Conservation (phyloP, 2,888 invertebrate genomes). For the Oligia latruncula region DNA sequence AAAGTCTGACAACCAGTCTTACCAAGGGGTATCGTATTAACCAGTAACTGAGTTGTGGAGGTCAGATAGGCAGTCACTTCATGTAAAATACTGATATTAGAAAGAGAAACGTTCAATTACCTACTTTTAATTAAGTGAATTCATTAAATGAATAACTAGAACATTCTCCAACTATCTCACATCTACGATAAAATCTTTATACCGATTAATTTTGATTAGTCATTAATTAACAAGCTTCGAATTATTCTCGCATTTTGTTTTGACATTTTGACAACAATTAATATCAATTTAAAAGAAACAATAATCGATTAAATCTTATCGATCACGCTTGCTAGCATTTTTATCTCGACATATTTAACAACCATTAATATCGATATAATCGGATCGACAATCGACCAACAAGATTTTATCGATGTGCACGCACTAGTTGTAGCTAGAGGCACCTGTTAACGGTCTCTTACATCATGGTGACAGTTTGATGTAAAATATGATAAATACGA, state of each 20-base stretch:
- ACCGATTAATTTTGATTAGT: constrained; percentile 26
- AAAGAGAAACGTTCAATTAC: background rate
- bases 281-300: constrained; percentile 34
- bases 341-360: constrained; percentile 46
- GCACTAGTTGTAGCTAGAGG: constrained; percentile 45
- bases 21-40: background rate
- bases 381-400: constrained; percentile 40
- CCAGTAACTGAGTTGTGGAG: background rate
- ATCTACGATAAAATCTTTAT: constrained; percentile 13
- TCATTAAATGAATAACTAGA: constrained; percentile 10
- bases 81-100: background rate
- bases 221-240: constrained; percentile 25
- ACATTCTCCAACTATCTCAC: constrained; percentile 11
- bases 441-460: constrained; percentile 48
- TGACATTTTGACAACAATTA: constrained; percentile 50
- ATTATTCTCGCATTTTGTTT: constrained; percentile 33
- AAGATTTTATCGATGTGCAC: constrained; percentile 26
- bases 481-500: constrained; percentile 62
- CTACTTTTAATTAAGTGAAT: constrained; percentile 14
- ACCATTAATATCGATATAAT: constrained; percentile 43
- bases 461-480: constrained; percentile 48
- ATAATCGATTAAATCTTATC: constrained; percentile 53
- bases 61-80: background rate
- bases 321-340: constrained; percentile 37
- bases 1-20: background rate